Conservation (phyloP, 1,140 invertebrate species). For the Hermetia illucens region DNA sequence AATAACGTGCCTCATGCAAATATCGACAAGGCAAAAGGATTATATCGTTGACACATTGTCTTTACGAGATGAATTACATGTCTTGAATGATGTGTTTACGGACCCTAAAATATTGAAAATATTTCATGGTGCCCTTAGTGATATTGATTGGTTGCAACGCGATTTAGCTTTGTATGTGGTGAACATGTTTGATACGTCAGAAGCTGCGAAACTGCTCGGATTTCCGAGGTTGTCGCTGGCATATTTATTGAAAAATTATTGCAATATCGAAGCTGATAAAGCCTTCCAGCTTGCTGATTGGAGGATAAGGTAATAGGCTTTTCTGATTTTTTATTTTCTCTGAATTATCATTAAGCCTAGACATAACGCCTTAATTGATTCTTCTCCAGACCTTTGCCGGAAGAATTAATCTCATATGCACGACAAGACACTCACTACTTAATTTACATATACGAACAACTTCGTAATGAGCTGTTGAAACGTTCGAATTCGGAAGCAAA, state of each 20-base stretch:
- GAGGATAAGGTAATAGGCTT: constrained; percentile 55
- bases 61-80: constrained; percentile 65
- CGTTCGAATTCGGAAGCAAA: constrained; percentile 52
- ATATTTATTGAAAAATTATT: constrained; percentile 67
- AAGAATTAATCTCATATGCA: constrained; percentile 76
- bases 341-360: too few relatives aligned
- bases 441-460: constrained; percentile 76
- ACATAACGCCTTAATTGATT: not conserved
- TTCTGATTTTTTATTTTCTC: not conserved
- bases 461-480: constrained; percentile 66
- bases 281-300: constrained; percentile 89
- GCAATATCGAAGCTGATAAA: constrained; percentile 70
- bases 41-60: constrained; percentile 83
- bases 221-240: constrained; percentile 61
- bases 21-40: constrained; percentile 75
- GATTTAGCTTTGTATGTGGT: constrained; percentile 93
- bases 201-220: constrained; percentile 66
- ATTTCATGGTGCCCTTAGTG: constrained; percentile 82
- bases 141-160: constrained; percentile 88
- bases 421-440: constrained; percentile 92
- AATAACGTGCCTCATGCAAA: constrained; percentile 88
- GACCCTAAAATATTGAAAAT: constrained; percentile 86
- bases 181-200: constrained; percentile 94
- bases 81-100: constrained; percentile 85
- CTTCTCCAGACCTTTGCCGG: constrained; percentile 59